A percentile compares a stretch with the other conserved stretches of the same genome.
phyloP scores from a whole-genome alignment of 2,113 vertebrate genomes.

The Lycaon pictus region DNA sequence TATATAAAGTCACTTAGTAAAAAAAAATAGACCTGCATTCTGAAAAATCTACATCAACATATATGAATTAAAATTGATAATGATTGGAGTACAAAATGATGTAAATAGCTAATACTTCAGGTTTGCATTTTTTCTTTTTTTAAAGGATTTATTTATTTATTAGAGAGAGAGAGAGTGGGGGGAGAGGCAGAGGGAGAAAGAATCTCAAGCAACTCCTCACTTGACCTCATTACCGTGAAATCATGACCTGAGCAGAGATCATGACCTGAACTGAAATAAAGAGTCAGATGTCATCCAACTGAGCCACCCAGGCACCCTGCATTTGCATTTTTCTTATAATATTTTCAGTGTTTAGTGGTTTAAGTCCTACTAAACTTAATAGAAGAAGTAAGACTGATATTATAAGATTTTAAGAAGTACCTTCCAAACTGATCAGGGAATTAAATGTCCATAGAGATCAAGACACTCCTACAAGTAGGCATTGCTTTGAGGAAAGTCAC shows the following conservation, averaged over 20 bases:
- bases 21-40: not conserved
- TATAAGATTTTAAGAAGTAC: not conserved
- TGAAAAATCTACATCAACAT: not conserved
- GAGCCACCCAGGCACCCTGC: too few relatives aligned
- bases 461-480: not conserved
- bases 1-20: not conserved
- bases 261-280: too few relatives aligned
- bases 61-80: not conserved
- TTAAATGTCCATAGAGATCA: not conserved
- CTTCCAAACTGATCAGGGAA: not conserved
- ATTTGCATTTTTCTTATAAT: not conserved
- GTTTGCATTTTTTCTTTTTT: not conserved
- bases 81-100: not conserved
- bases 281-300: too few relatives aligned
- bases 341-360: not conserved
- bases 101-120: not conserved
- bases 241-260: too few relatives aligned
- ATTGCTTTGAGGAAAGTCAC: not conserved
- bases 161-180: too few relatives aligned
- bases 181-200: too few relatives aligned
- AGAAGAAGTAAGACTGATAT: conserved; percentile 1
- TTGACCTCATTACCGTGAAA: too few relatives aligned
- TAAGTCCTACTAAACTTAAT: not conserved
- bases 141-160: not conserved
- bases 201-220: too few relatives aligned